Conservation (phyloP, 1,140 invertebrate species). For the Euwallacea fornicatus region DNA sequence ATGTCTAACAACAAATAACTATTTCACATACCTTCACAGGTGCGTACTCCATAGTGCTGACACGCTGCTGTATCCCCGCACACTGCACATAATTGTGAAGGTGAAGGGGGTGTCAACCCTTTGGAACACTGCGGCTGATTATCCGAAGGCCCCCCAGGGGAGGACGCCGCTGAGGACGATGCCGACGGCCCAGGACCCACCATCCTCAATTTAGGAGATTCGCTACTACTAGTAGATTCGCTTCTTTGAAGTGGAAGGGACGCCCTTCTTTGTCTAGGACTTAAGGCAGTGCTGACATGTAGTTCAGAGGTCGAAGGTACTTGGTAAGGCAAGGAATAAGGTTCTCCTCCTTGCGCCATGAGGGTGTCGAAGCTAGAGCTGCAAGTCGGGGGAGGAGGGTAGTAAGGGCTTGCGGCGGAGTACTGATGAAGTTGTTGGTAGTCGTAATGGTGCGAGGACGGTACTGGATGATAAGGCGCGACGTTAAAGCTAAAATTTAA, state of each 20-base stretch:
- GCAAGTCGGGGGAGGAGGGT: conserved; percentile 59
- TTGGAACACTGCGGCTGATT: conserved; percentile 48
- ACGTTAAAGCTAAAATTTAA: conserved; percentile 53
- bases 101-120: conserved; percentile 65
- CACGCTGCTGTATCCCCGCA: conserved; percentile 98
- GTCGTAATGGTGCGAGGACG: conserved; percentile 61
- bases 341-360: conserved; percentile 56
- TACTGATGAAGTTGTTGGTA: conserved; percentile 62
- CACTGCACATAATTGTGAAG: conserved; percentile 93
- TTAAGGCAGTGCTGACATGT: conserved; percentile 60
- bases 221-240: conserved; percentile 71
- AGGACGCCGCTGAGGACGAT: conserved; percentile 67
- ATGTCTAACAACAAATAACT: background rate
- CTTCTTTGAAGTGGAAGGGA: conserved; percentile 75
- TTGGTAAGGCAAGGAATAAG: conserved; percentile 66
- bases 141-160: conserved; percentile 57
- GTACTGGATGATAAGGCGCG: conserved; percentile 58
- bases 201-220: conserved; percentile 64
- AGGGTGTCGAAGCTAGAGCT: conserved; percentile 58
- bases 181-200: conserved; percentile 58
- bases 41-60: conserved; percentile 97
- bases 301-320: conserved; percentile 59
- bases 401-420: conserved; percentile 56
- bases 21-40: conserved; percentile 69
- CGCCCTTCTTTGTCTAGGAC: conserved; percentile 64